Percentiles rank a stretch among this genome's conserved stretches.
Evolutionary conservation across 2,113 vertebrate genomes (phyloP).

Genomic region (Platysteira castanea): DNA sequence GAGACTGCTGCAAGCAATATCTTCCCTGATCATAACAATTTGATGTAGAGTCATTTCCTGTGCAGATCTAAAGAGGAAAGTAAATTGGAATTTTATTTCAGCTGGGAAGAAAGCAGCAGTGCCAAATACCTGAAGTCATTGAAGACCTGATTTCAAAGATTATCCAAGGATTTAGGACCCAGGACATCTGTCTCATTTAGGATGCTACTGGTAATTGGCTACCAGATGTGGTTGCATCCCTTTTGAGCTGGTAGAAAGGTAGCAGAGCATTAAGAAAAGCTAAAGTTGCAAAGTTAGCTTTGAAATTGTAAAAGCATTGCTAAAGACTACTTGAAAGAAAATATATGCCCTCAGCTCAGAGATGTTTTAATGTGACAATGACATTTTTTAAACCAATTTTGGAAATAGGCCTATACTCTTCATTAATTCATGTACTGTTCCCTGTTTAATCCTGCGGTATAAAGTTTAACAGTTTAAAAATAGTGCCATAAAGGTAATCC

Average conservation of each 20-base stretch:
- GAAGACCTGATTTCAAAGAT: slow-evolving; percentile 53
- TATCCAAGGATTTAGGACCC: slow-evolving; percentile 41
- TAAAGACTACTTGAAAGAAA: background rate
- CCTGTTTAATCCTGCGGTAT: background rate
- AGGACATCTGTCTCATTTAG: background rate
- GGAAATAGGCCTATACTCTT: background rate
- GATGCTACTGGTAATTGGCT: background rate
- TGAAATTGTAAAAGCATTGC: background rate
- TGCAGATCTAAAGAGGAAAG: slow-evolving; percentile 59
- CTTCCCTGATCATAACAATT: slow-evolving; percentile 64
- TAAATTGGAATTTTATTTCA: slow-evolving; percentile 65
- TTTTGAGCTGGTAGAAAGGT: background rate
- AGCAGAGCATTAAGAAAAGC: background rate
- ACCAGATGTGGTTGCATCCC: background rate
- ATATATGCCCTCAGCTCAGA: background rate
- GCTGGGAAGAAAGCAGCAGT: background rate
- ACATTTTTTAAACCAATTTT: background rate
- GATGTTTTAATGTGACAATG: background rate
- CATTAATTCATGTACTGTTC: background rate
- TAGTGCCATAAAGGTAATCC: background rate
- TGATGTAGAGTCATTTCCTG: slow-evolving; percentile 57
- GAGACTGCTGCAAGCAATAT: slow-evolving; percentile 55
- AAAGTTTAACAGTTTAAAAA: background rate
- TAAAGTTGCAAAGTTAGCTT: background rate
- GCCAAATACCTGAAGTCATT: background rate